These are phyloP conservation scores for Odiellus spinosus DNA, from an alignment of 2,888 invertebrate genomes.

Conservation along the genomic window DNA sequence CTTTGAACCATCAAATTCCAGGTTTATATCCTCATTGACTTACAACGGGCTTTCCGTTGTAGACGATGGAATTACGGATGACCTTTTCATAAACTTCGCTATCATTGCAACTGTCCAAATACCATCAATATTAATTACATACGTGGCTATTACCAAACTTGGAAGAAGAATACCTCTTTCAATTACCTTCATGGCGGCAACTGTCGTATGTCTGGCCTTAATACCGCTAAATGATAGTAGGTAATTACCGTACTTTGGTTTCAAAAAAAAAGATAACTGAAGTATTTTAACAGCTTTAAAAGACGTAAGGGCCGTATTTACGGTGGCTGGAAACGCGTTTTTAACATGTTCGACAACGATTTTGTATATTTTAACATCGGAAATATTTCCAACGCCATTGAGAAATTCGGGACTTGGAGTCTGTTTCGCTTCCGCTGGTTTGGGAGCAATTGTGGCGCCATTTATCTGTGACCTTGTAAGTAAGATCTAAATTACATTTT, in stretches of 20 bases:
- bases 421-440: conserved; percentile 56
- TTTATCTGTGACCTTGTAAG: conserved; percentile 39
- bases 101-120: conserved; percentile 61
- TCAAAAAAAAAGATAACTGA: too few species aligned
- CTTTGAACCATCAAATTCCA: too few species aligned
- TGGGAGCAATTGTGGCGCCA: conserved; percentile 57
- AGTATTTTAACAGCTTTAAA: too few species aligned
- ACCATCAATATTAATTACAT: conserved; percentile 56
- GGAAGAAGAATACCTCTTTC: conserved; percentile 60
- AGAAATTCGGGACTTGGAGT: conserved; percentile 54
- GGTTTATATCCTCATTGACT: conserved; percentile 66
- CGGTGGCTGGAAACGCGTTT: conserved; percentile 53
- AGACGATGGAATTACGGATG: conserved; percentile 60
- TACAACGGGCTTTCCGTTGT: conserved; percentile 71
- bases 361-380: conserved; percentile 56
- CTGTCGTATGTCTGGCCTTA: conserved; percentile 54
- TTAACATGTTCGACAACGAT: conserved; percentile 62
- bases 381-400: conserved; percentile 52
- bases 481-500: too few species aligned
- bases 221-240: conserved; percentile 47
- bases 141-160: conserved; percentile 53
- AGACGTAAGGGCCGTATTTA: too few species aligned
- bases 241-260: too few species aligned
- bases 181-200: conserved; percentile 60
- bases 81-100: conserved; percentile 62